These are phyloP conservation scores for Synanthedon vespiformis DNA, from an alignment of 2,888 invertebrate genomes.

Conservation along the genomic window DNA sequence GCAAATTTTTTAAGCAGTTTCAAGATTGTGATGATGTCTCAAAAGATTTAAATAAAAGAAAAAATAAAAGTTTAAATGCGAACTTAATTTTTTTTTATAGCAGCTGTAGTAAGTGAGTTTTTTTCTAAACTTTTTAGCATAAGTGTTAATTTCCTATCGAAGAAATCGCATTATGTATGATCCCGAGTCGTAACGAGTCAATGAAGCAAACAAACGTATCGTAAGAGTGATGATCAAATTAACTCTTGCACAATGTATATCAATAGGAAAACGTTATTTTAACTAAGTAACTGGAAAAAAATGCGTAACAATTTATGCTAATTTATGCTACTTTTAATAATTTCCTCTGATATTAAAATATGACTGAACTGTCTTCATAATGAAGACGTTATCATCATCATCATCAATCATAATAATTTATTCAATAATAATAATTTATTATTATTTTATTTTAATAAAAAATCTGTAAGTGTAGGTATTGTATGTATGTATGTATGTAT, in stretches of 20 bases:
- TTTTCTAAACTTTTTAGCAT: neutral
- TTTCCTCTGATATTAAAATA: too few relatives aligned
- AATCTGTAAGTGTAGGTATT: too few relatives aligned
- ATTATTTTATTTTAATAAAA: too few relatives aligned
- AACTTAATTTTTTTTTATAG: neutral
- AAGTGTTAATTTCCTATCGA: neutral
- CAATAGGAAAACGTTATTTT: neutral
- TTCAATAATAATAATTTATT: too few relatives aligned
- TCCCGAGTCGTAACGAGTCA: slow-evolving; percentile 3
- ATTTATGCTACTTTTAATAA: too few relatives aligned
- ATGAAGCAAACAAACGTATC: slow-evolving; percentile 7
- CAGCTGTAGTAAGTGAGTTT: neutral
- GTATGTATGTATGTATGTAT: too few relatives aligned
- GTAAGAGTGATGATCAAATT: slow-evolving; percentile 1
- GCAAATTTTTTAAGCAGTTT: too few relatives aligned
- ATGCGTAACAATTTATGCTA: neutral
- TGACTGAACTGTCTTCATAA: neutral
- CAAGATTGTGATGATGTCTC: too few relatives aligned
- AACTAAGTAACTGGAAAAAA: neutral
- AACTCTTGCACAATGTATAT: neutral
- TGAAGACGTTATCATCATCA: too few relatives aligned
- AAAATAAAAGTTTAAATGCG: too few relatives aligned
- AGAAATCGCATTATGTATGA: slow-evolving; percentile 2
- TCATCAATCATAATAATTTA: too few relatives aligned
- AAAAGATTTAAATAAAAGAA: too few relatives aligned